Conservation (phyloP, 1,140 invertebrate genomes). For the Drosophila nigromelanica region DNA sequence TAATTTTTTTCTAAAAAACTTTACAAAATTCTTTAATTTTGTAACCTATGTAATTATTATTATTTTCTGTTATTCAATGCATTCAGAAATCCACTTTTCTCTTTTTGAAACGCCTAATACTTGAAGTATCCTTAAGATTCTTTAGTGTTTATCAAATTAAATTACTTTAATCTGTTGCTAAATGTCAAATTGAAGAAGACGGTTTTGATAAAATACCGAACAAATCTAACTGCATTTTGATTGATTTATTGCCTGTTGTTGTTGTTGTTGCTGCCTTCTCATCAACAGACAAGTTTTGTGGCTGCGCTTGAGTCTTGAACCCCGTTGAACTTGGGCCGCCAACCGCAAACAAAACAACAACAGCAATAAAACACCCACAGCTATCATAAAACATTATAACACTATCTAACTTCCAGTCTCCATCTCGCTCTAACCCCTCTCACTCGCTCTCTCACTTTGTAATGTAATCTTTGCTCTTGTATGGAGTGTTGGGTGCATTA, state of each 20-base stretch:
- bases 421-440: neutral
- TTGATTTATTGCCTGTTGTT: conserved; percentile 67
- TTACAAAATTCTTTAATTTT: too few species aligned
- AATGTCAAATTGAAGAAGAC: conserved; percentile 13
- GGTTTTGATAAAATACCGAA: conserved; percentile 20
- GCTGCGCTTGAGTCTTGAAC: conserved; percentile 69
- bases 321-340: conserved; percentile 63
- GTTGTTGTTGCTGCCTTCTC: conserved; percentile 26
- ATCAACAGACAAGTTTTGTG: conserved; percentile 60
- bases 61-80: too few species aligned
- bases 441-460: conserved; percentile 9
- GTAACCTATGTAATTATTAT: too few species aligned
- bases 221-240: conserved; percentile 65
- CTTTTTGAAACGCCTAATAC: neutral
- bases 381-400: conserved; percentile 28
- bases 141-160: conserved; percentile 9
- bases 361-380: conserved; percentile 44
- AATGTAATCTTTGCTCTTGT: conserved; percentile 12
- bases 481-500: conserved; percentile 44
- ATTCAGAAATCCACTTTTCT: too few species aligned
- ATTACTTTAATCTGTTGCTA: conserved; percentile 19
- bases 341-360: conserved; percentile 62
- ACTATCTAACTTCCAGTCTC: conserved; percentile 13
- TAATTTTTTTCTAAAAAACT: too few species aligned
- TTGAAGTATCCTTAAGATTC: neutral